A percentile compares a stretch with the other conserved stretches of the same genome.
Evolutionary conservation across 1,140 invertebrate genomes (phyloP).

Genomic region (Eriocheir sinensis): DNA sequence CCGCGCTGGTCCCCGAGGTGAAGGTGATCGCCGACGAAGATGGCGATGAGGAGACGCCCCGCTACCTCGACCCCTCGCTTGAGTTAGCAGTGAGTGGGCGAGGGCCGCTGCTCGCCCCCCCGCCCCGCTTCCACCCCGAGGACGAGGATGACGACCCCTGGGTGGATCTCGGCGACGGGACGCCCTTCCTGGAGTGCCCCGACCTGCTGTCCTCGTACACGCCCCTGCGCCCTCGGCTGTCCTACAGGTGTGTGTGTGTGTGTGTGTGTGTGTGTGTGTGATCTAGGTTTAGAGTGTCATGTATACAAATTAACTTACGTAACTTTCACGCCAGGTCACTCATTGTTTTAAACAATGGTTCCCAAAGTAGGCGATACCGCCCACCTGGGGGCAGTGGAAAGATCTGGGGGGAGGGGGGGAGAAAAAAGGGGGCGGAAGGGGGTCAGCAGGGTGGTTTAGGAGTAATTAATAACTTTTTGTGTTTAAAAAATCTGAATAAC

Average conservation of each 20-base stretch:
- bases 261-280: too few relatives aligned
- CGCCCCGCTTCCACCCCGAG: slow-evolving; percentile 64
- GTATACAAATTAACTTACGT: too few relatives aligned
- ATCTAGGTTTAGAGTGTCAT: too few relatives aligned
- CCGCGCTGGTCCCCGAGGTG: slow-evolving; percentile 68
- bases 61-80: slow-evolving; percentile 61
- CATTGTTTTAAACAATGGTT: too few relatives aligned
- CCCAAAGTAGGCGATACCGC: too few relatives aligned
- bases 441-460: too few relatives aligned
- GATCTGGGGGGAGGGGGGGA: too few relatives aligned
- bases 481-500: too few relatives aligned
- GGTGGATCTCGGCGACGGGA: slow-evolving; percentile 58
- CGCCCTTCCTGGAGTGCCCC: slow-evolving; percentile 55
- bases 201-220: slow-evolving; percentile 63
- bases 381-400: too few relatives aligned
- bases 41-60: slow-evolving; percentile 36
- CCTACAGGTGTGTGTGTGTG: slow-evolving; percentile 62
- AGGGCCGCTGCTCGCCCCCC: slow-evolving; percentile 62
- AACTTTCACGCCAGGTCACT: too few relatives aligned
- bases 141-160: slow-evolving; percentile 65
- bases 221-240: slow-evolving; percentile 60
- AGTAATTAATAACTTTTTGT: too few relatives aligned
- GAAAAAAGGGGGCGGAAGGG: too few relatives aligned
- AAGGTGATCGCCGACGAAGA: slow-evolving; percentile 70
- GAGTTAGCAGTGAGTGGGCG: slow-evolving; percentile 40